Evolutionary conservation across 2,113 vertebrate genomes (phyloP), one percentile per base, ranked within the genome.

Genomic region (Dissostichus mawsoni): DNA sequence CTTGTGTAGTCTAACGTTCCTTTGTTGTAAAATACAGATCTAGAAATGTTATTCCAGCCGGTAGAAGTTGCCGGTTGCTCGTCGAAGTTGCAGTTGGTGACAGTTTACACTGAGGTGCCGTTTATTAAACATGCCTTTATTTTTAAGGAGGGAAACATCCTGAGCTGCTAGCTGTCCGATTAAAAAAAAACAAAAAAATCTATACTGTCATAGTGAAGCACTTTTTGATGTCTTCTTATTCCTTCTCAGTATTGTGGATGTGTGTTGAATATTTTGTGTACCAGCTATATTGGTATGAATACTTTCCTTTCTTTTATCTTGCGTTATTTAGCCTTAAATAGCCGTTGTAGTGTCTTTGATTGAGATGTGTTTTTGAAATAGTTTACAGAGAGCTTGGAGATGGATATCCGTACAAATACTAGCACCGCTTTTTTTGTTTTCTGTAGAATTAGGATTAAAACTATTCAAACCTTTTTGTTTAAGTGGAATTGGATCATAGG

Each of bases 261-360:
- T 82, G 83, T 86, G 75, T 84, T 81, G n/a, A 61, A 56, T 77
- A 58, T 80, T 83, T 89, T 84, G 81, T 87, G 88, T 91, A 84
- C 89, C 88, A 84, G 79, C 82, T 91, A 81, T 92, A 90, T 89
- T 90, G 87, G 84, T 91, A 92, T 89, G 47, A 91, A 80, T 80
- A 48, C 14, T 51, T 91, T 82, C 55, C 71, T 87, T 82, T 75
- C 81, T 81, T 81, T 59, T 20, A 76, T 85, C 74, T 68, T 77
- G 76, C 47, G 69, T 90, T 91, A 92, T 93, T 92, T 94, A 92
- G 93, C 90, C 90, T 91, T 90, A 87, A 90, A 87, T 93, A 94
- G 87, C 87, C 80, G 44, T 81, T 23, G 64, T 93, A 93, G 90
- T 86, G 78, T 90, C 74, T 87, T 87, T 77, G 69, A 64, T 74